Evolutionary conservation across 2,797 vertebrate species (phyloP), one percentile per base, ranked within the genome.

Genomic region (Pangasius mekongensis): DNA sequence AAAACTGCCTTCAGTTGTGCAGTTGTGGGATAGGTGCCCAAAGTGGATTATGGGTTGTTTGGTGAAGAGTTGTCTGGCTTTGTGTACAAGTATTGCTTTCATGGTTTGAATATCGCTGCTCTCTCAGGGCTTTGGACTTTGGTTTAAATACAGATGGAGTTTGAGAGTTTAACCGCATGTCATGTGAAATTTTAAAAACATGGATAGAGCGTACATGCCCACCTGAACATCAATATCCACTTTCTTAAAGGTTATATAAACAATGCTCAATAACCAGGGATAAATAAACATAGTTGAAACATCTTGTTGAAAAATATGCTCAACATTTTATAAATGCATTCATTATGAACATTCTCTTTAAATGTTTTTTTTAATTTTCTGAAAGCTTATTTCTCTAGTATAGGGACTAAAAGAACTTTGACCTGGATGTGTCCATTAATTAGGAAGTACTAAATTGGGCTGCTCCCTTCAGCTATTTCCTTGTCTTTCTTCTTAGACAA

Each of bases 291-390:
- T 30, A 66, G 27, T 11, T 20, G 16, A 83, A 6, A 83, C 62
- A 52, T 47, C 13, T 62, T 67, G 13, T 66, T 83, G 27, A 30
- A 66, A 83, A 67, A 83, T 66, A 66, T 67, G 9, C 10, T 49
- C 16, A 67, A 66, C 18, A 13, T 83, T 67, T 83, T 66, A 80
- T 78, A 39, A 86, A 86, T 81, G 49, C n/a, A 54, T 77, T 2
- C 20, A 27, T 66, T 22, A 83, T 66, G 5, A 83, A 66, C 62
- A 83, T 66, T 66, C 27, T n/a, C 30, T 60, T 24, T 24, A 58
- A 62, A 47, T 83, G 13, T 39, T 39, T 43, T 39, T 39, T 43
- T 2, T 39, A 36, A 39, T 62, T 62, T n/a, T n/a, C 52, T 56
- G 36, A 56, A 58, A 22, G 52, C 30, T 80, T 56, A 2, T 36